Evolutionary conservation across 2,797 vertebrate genomes (phyloP).

Genomic region (Onychomys leucogaster): DNA sequence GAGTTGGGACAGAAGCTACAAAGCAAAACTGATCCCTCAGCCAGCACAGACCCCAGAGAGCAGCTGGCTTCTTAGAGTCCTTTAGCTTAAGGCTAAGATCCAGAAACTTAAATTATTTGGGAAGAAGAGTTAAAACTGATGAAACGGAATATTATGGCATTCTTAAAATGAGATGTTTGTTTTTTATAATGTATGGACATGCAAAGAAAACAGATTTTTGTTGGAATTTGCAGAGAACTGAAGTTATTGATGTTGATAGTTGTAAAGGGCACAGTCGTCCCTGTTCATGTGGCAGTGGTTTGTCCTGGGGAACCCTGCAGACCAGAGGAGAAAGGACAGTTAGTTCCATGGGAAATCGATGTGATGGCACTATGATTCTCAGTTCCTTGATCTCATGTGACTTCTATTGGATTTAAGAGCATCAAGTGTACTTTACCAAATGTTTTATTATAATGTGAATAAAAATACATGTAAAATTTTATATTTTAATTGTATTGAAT

Average conservation of each 20-base stretch:
- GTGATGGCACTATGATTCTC: background rate
- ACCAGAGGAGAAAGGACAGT: background rate
- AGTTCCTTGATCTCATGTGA: slow-evolving; percentile 20
- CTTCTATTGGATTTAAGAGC: slow-evolving; percentile 4
- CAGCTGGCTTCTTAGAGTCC: background rate
- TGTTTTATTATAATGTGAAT: background rate
- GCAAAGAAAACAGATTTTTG: slow-evolving; percentile 6
- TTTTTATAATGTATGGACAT: background rate
- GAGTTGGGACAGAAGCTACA: slow-evolving; percentile 61
- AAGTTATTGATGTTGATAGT: slow-evolving; percentile 2
- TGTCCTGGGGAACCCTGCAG: background rate
- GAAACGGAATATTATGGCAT: background rate
- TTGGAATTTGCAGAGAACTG: background rate
- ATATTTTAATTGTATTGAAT: background rate
- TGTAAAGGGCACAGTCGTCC: background rate
- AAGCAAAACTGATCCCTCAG: slow-evolving; percentile 34
- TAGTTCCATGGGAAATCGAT: background rate
- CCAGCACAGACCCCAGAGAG: slow-evolving; percentile 12
- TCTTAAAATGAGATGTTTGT: slow-evolving; percentile 20
- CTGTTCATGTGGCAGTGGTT: background rate
- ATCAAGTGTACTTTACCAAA: background rate
- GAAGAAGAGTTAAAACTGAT: slow-evolving; percentile 32
- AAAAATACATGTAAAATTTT: background rate
- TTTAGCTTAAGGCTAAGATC: background rate
- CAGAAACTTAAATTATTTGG: slow-evolving; percentile 40